Conservation (phyloP, 1,140 invertebrate species). For the Trialeurodes vaporariorum region DNA sequence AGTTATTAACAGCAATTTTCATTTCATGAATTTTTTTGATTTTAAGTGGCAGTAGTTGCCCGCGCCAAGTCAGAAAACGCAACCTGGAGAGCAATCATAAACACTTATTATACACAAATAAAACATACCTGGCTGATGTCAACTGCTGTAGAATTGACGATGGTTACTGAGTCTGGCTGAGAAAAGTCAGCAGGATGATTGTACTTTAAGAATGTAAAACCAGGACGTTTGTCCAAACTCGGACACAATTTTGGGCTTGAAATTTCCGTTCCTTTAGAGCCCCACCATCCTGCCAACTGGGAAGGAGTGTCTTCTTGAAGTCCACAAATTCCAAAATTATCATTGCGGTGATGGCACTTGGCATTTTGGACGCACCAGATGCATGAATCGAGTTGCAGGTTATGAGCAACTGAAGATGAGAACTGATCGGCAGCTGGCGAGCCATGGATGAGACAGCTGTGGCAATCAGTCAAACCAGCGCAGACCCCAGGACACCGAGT, state of each 20-base stretch:
- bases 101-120: no score
- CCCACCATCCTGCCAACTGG: slow-evolving; percentile 80
- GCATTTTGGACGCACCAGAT: slow-evolving; percentile 89
- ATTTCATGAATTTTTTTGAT: no score
- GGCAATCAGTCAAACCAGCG: slow-evolving; percentile 71
- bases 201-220: slow-evolving; percentile 79
- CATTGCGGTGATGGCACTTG: slow-evolving; percentile 73
- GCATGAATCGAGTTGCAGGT: slow-evolving; percentile 60
- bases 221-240: slow-evolving; percentile 65
- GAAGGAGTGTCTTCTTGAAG: slow-evolving; percentile 57
- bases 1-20: no score
- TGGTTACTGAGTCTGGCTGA: slow-evolving; percentile 66
- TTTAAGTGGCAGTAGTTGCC: no score
- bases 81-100: no score
- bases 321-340: slow-evolving; percentile 71
- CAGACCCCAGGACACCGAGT: slow-evolving; percentile 73
- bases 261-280: slow-evolving; percentile 65
- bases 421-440: slow-evolving; percentile 33
- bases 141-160: slow-evolving; percentile 71
- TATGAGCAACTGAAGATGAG: slow-evolving; percentile 55
- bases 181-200: slow-evolving; percentile 69
- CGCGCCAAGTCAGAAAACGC: no score
- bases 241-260: slow-evolving; percentile 64
- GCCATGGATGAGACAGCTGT: slow-evolving; percentile 71
- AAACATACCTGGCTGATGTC: slow-evolving; percentile 50